Evolutionary conservation across 2,797 vertebrate genomes (phyloP), one percentile per base, ranked within the genome.

Genomic region (Fratercula arctica): DNA sequence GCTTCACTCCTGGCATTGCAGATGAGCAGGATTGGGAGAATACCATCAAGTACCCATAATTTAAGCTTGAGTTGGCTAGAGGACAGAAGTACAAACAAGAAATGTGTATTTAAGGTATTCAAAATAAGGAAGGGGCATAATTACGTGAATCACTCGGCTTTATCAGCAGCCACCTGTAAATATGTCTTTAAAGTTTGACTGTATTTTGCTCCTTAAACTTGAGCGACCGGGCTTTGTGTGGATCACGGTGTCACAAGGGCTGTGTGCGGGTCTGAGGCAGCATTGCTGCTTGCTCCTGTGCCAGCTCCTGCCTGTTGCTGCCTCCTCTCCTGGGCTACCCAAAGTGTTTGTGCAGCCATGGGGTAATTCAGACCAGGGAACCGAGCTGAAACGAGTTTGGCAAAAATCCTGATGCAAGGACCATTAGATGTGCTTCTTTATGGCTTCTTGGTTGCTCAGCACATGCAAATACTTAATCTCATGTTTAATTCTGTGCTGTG

Each of bases 401-500:
- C 89, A 90, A 83, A 96, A 94, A 64, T 93, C 92, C 73, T 80
- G 57, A 57, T 61, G 90, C 72, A 43, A 31, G 91, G 95, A 93
- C 95, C 95, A 92, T 89, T 74, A 85, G 86, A 73, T 85, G 84
- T 83, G 72, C 84, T 91, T 16, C 94, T 87, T 85, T 83, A 83
- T 68, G 96, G 87, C 92, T 96, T 78, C 96, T 93, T 77, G 75
- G 94, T 96, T 94, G 96, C 92, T 96, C 92, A 95, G 96, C 94
- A 87, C 96, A 97, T 96, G 96, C 96, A 97, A 96, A 97, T 96
- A 95, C 89, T 95, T 96, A 85, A 96, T 94, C 93, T 95, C 87
- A 83, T 92, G 80, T 87, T 95, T 95, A 95, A 96, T 90, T 95
- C 92, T 77, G 72, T 67, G 66, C 75, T 54, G 96, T 95, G 90